Base-by-base conservation (phyloP, 2,797 vertebrate species). In the Mareca strepera region DNA sequence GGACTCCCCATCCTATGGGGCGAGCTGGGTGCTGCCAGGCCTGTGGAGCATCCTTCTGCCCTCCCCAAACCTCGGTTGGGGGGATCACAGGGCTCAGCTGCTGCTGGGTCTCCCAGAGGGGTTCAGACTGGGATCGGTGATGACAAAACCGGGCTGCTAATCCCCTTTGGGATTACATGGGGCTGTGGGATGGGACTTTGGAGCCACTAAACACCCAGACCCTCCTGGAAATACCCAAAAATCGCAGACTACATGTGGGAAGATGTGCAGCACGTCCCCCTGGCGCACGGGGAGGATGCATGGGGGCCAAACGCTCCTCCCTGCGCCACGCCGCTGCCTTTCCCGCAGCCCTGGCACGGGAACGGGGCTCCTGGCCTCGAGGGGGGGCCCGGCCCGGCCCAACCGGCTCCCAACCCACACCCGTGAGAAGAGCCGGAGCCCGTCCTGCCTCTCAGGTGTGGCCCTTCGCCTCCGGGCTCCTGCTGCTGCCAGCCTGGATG, bases 131-230 rank as follows among this genome's bases (percentile, higher is more conserved):
- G 60, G 60, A 7, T 88, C 80, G 63, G 72, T 48, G 86, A 84
- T 46, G 88, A 93, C 82, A 82, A 96, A 96, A 91, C 85, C 72
- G 91, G 52, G 90, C 50, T 88, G 28, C 93, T 97, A 88, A 97
- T 97, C 97, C 89, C 92, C 80, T 77, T 15, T 31, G 9, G 95
- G 97, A 97, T 97, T 96, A 69, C 46, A 37, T 76, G 86, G 89
- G 88, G 67, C 85, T 0, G 0, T 23, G 82, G 55, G 53, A 62
- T 28, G 73, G 93, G 78, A 76, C 58, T 93, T 22, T 75, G 91
- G 92, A 85, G 58, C 75, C 59, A 75, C 33, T 44, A 66, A 93
- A 79, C 69, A 74, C 39, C 73, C 60, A 48, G 81, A 56, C 11
- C 66, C 31, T 92, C n/a, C 66, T 66, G 85, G 68, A 92, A 82